phyloP scores from a whole-genome alignment of 2,888 invertebrate genomes.

The Drosophila trichaetosa region DNA sequence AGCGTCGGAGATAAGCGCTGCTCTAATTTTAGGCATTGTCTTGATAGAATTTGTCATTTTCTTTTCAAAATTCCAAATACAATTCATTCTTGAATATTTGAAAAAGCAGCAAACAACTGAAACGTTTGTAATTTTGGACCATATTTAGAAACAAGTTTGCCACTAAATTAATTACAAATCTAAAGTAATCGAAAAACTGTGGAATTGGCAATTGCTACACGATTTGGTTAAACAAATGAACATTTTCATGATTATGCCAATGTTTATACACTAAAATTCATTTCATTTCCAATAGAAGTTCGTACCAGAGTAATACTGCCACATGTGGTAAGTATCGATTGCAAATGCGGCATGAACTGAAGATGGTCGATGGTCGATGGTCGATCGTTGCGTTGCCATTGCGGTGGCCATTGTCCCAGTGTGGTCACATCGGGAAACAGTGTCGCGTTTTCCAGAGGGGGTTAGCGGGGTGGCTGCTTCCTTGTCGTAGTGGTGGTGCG shows the following conservation, averaged over 20 bases:
- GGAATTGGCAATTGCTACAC: not conserved
- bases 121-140: not conserved
- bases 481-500: not conserved
- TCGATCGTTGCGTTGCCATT: constrained; percentile 9
- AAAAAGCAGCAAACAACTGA: not conserved
- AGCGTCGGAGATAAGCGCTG: not conserved
- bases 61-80: too few species aligned
- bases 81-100: too few species aligned
- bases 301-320: not conserved
- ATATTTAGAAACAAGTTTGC: not conserved
- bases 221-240: not conserved
- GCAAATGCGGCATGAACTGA: constrained; percentile 22
- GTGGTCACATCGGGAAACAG: constrained; percentile 60
- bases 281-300: not conserved
- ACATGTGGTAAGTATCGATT: constrained; percentile 33
- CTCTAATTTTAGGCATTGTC: not conserved
- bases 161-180: not conserved
- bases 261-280: not conserved
- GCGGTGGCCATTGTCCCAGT: constrained; percentile 43
- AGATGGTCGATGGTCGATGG: constrained; percentile 18
- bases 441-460: constrained; percentile 40
- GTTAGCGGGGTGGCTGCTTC: not conserved
- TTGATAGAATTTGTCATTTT: too few species aligned
- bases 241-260: not conserved
- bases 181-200: not conserved